phyloP scores from a whole-genome alignment of 2,888 invertebrate genomes.

The Notodonta ziczac region DNA sequence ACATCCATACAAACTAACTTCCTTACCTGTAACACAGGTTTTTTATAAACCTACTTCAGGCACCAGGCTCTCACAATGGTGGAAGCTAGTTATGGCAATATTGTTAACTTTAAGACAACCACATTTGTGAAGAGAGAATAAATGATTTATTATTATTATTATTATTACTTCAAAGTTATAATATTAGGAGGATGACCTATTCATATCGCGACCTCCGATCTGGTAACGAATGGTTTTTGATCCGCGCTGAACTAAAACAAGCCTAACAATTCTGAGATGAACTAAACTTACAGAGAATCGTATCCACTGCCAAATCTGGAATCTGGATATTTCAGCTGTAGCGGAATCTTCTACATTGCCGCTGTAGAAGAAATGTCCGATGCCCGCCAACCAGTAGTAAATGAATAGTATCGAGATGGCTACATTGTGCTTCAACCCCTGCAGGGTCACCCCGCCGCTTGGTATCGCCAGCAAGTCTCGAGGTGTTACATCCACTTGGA shows the following conservation, averaged over 20 bases:
- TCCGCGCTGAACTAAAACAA: background rate
- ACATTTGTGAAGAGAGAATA: too few species aligned
- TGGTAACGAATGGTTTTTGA: too few species aligned
- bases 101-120: too few species aligned
- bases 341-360: conserved; percentile 89
- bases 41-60: too few species aligned
- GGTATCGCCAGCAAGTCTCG: conserved; percentile 84
- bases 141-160: too few species aligned
- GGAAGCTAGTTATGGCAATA: too few species aligned
- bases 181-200: too few species aligned
- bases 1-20: too few species aligned
- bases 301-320: conserved; percentile 91
- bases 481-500: conserved; percentile 65
- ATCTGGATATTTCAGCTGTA: conserved; percentile 89
- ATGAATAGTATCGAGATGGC: conserved; percentile 87
- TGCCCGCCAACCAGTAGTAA: conserved; percentile 87
- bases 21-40: too few species aligned
- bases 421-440: conserved; percentile 87
- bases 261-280: background rate
- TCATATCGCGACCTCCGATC: too few species aligned
- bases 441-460: conserved; percentile 86
- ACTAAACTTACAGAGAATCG: conserved; percentile 82
- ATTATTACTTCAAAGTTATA: too few species aligned
- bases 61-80: too few species aligned
- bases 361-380: conserved; percentile 87